Base-by-base conservation (phyloP, 2,797 vertebrate species). In the Schizopygopsis malacanthus region DNA sequence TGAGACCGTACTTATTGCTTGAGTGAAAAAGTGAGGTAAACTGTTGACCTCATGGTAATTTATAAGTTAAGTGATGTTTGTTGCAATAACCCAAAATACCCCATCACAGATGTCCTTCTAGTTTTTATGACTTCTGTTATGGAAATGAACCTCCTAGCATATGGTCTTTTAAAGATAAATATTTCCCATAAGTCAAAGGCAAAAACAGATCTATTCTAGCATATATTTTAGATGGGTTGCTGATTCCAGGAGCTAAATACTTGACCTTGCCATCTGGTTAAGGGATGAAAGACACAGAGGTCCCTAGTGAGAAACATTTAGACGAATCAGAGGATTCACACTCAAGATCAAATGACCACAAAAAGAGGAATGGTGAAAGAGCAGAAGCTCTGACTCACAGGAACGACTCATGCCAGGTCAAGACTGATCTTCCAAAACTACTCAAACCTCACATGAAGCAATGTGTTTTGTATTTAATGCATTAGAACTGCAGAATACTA, bases 211-310 rank as follows among this genome's bases (percentile, higher is more conserved):
- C 20, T 45, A 75, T 47, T 45, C 47, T 50, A 63, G 25, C 79
- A 82, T 76, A 77, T 77, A 71, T 65, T 79, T 91, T 75, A 88
- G 90, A 93, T 89, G 89, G 90, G 87, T 84, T 82, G 84, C 50
- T 22, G 82, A 86, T 85, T 91, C 79, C 37, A 71, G 54, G 43
- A 84, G 87, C 85, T 75, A 89, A 91, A 90, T 86, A 83, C 83
- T 91, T 88, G 85, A 93, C 92, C 91, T 91, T 92, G 89, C 89
- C 92, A 92, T 92, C 91, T 94, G 93, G 87, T 89, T 86, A 84
- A 83, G 83, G 88, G 71, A 79, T 86, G 84, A 82, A 47, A 75
- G 70, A 84, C 71, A 86, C 85, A 82, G 84, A 86, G 82, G 79
- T 91, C 93, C 90, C 91, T 37, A 81, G 87, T 88, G 91, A 92